Base-by-base conservation (phyloP, 1,140 invertebrate species). In the Centruroides vittatus region DNA sequence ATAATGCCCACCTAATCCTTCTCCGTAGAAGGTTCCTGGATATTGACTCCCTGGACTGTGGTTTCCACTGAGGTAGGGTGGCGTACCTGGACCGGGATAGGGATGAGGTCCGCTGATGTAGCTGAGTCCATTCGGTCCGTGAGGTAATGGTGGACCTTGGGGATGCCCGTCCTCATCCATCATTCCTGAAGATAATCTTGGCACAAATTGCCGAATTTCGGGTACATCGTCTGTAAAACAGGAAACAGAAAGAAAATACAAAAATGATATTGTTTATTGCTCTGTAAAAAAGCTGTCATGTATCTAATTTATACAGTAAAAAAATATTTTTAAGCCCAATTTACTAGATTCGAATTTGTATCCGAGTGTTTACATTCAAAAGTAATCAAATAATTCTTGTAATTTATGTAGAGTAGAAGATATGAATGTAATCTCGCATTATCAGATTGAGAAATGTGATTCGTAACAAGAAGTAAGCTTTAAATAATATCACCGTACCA, bases 61-160 rank as follows among this genome's bases (percentile, higher is more conserved):
- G 55, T 67, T 63, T 35, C 70, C 65, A 35, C 85, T 82, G 63
- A 89, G 77, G 78, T 87, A 89, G 53, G 86, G 86, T 35, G 86
- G 86, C 41, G 87, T 85, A 68, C 82, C 82, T 57, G 78, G 82
- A 66, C 76, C 83, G 68, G 77, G 78, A 62, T 80, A 64, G 23
- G 54, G 47, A 41, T 8, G 11, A 54, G 54, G 56, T 12, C 61
- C 61, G 7, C 53, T 47, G 46, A 47, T 23, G 48, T 46, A 49
- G 4, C 34, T 36, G 4, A 60, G 49, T 2, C 62, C 62, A 13
- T 63, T 63, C 35, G 62, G 58, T 6, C 56, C 56, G 12, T 34
- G 54, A 36, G 54, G 54, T 4, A 57, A 52, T 5, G 62, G 59
- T 23, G 62, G 59, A n/a, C 41, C 41, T 41, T 41, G 41, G 41